These are phyloP conservation scores for Eulemur macaco DNA, from an alignment of 2,113 vertebrate species.

Conservation along the genomic window DNA sequence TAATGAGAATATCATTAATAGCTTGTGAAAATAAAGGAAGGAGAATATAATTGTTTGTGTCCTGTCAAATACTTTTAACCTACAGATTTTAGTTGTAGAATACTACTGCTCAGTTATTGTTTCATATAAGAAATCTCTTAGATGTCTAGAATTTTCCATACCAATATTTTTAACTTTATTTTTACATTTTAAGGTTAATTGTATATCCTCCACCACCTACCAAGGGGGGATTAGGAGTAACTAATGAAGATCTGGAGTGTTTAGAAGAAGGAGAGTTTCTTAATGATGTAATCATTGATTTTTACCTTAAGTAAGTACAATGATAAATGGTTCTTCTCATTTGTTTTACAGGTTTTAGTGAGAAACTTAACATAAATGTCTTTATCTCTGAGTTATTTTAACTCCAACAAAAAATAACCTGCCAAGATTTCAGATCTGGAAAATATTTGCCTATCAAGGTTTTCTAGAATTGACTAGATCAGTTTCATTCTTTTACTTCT, in stretches of 20 bases:
- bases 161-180: neutral
- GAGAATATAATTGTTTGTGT: constrained; percentile 24
- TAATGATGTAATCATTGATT: constrained; percentile 99
- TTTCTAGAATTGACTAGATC: constrained; percentile 42
- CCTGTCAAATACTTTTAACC: neutral
- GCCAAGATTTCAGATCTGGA: neutral
- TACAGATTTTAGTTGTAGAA: neutral
- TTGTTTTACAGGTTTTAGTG: constrained; percentile 37
- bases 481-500: neutral
- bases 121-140: constrained; percentile 14
- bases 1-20: neutral
- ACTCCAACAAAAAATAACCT: constrained; percentile 12
- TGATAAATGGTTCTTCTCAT: neutral
- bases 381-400: constrained; percentile 50
- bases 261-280: constrained; percentile 96
- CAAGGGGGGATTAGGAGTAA: constrained; percentile 96
- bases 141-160: constrained; percentile 17
- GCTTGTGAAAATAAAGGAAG: constrained; percentile 32
- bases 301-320: constrained; percentile 95
- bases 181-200: constrained; percentile 90
- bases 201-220: constrained; percentile 96
- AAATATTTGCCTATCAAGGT: neutral
- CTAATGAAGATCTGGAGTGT: constrained; percentile 95
- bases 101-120: neutral
- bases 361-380: neutral